Evolutionary conservation across 2,888 invertebrate species (phyloP), one percentile per base, ranked within the genome.

Genomic region (Agriotes lineatus): DNA sequence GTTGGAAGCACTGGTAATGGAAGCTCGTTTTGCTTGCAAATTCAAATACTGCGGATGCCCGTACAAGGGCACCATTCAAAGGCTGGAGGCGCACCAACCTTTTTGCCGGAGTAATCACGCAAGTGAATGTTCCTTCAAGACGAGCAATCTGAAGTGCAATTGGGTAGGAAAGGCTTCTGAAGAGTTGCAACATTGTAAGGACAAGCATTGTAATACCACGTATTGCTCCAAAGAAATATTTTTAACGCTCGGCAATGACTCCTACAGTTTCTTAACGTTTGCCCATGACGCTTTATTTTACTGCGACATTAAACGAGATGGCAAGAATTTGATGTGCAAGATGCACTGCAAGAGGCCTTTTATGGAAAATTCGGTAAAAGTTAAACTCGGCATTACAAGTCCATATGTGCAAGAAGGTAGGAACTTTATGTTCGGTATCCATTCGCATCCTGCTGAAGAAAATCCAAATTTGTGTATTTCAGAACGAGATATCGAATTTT

Each of bases 111-210:
- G 60, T 6, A 60, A 48, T 18, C 3, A 18, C 6, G n/a, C 10
- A 0, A 45, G 48, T 30, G 6, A 19, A 6, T 60, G 60, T 14
- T 5, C 19, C 4, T 56, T 63, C n/a, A 10, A 19, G 10, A 1
- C 7, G n/a, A 52, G 52, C 42, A 56, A 63, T 48, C 44, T 60
- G 5, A 10, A 60, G 1, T 60, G 60, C 14, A 1, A 16, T 1
- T 60, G 60, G 60, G 14, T 18, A 20, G 60, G 60, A 60, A 60
- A 33, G 18, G 60, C 45, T 19, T 1, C 14, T 9, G 35, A 60
- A 18, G 45, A 48, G 14, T 14, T 60, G 2, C 10, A 30, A 16
- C 60, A 60, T 33, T 60, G 60, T 25, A 42, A 12, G n/a, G 33
- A n/a, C 7, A 4, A 5, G 5, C 60, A 60, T 12, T 0, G 16